These are phyloP conservation scores for Aleiodes testaceus DNA, from an alignment of 2,888 invertebrate genomes.

Conservation along the genomic window DNA sequence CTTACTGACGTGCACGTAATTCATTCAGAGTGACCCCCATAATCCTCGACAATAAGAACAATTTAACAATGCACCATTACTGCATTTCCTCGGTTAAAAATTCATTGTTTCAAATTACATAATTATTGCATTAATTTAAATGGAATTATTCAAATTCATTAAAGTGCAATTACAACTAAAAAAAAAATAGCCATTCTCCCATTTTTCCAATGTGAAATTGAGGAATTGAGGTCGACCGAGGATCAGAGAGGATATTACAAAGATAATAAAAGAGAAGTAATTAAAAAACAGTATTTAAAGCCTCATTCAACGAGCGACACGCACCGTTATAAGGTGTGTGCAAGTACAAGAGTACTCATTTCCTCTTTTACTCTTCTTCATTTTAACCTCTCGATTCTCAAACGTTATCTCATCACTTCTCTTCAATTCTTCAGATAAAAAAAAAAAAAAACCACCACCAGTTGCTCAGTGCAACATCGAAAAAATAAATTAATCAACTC, in stretches of 20 bases:
- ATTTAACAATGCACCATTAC: slow-evolving; percentile 40
- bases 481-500: too few relatives aligned
- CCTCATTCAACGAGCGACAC: slow-evolving; percentile 25
- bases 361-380: slow-evolving; percentile 15
- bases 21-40: slow-evolving; percentile 38
- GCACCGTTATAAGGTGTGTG: slow-evolving; percentile 35
- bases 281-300: slow-evolving; percentile 16
- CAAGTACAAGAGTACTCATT: slow-evolving; percentile 17
- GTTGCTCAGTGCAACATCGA: neutral
- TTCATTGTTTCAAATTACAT: neutral
- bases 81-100: neutral
- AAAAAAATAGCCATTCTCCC: neutral
- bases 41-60: slow-evolving; percentile 24
- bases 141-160: neutral
- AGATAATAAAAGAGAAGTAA: too few relatives aligned
- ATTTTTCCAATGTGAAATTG: too few relatives aligned
- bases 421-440: slow-evolving; percentile 2
- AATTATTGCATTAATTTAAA: neutral
- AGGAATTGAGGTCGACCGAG: too few relatives aligned
- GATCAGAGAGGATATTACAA: too few relatives aligned
- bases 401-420: slow-evolving; percentile 33
- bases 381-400: slow-evolving; percentile 1
- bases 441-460: slow-evolving; percentile 16
- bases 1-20: slow-evolving; percentile 24
- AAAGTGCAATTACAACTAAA: neutral